Percentiles rank a stretch among this genome's conserved stretches.
Conservation (phyloP, 2,113 vertebrate species). For the Sphaerodactylus townsendi region DNA sequence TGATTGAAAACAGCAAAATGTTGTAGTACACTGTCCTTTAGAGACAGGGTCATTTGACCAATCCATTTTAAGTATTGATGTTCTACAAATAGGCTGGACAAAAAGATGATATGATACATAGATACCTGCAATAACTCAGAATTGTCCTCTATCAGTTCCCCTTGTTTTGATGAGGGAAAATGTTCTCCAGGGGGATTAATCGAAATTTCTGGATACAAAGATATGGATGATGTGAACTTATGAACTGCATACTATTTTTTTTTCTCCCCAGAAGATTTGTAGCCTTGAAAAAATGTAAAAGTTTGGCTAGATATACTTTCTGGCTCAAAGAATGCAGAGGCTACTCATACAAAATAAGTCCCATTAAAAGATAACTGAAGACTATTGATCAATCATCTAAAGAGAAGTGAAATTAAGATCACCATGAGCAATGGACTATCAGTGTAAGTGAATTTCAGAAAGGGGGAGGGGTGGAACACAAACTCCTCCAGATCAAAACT, state of each 20-base stretch:
- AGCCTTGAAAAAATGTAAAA: background rate
- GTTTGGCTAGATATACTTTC: background rate
- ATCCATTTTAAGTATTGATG: constrained; percentile 59
- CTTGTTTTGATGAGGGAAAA: constrained; percentile 38
- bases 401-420: too few relatives aligned
- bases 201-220: constrained; percentile 45
- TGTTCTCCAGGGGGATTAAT: constrained; percentile 43
- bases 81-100: constrained; percentile 60
- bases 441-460: too few relatives aligned
- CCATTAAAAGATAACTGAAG: too few relatives aligned
- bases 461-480: too few relatives aligned
- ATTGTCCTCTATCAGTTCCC: background rate
- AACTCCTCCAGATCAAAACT: too few relatives aligned
- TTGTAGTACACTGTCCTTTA: constrained; percentile 52
- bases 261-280: background rate
- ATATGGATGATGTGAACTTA: constrained; percentile 47
- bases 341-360: background rate
- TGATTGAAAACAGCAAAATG: constrained; percentile 31
- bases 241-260: constrained; percentile 32
- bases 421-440: too few relatives aligned
- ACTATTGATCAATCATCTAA: too few relatives aligned
- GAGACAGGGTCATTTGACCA: constrained; percentile 44
- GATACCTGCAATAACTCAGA: constrained; percentile 59
- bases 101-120: constrained; percentile 49
- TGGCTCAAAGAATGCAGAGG: background rate